Base-by-base conservation (phyloP, 1,140 invertebrate species). In the Penaeus chinensis region DNA sequence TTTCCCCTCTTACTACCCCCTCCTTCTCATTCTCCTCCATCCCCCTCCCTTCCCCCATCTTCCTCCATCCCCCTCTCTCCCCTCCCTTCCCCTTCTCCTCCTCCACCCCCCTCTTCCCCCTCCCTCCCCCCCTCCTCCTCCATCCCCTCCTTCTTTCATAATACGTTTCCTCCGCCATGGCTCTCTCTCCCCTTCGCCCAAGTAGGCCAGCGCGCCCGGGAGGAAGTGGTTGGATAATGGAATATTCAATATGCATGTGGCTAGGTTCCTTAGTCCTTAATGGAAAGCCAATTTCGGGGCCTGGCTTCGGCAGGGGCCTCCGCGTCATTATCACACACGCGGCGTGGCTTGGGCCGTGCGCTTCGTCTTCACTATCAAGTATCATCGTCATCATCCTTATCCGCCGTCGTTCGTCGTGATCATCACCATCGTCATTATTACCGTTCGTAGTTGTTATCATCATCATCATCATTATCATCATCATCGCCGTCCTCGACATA, bases 221-320 rank as follows among this genome's bases (percentile, higher is more conserved):
- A 74, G 71, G 71, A 74, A 74, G 71, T 74, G 71, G 71, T 74
- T 74, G 71, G 71, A 74, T 74, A 74, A 74, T 74, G 71, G 71
- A 74, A 74, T 74, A 74, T 74, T 74, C 71, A 74, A 74, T 74
- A 74, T 74, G 71, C 78, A 80, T 80, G 47, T 80, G 47, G 54
- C 78, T 61, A 61, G 42, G 22, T 61, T 80, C 78, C 32, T 80
- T 22, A 80, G 42, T 10, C 78, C 78, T 80, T 80, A 80, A 80
- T 80, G 54, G 42, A 61, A 80, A 80, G 78, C 78, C 78, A 80
- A 80, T 80, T 80, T 80, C 54, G 78, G 78, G 78, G n/a, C 47
- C 78, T 22, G 78, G 37, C 62, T n/a, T 32, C 71, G 27, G 71
- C 71, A 18, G 71, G 20, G 71, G 71, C 71, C 42, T 32, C 69